Percentiles rank a stretch among this genome's conserved stretches.
Evolutionary conservation across 1,140 invertebrate species (phyloP).

Genomic region (Gryon sp.): DNA sequence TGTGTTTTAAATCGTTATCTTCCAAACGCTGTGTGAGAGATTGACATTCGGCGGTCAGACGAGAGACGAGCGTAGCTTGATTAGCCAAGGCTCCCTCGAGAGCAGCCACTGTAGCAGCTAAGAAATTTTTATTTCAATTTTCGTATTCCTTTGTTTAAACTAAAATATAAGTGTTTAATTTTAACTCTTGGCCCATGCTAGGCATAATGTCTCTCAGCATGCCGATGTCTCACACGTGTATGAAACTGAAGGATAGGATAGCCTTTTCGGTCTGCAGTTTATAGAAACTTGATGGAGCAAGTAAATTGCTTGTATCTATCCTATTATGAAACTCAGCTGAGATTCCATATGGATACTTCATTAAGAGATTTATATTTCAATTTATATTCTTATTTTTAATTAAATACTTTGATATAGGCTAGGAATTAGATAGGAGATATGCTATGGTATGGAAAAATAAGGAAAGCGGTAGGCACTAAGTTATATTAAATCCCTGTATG

Average conservation of each 20-base stretch:
- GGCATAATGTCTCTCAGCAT: constrained; percentile 73
- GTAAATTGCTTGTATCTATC: no score
- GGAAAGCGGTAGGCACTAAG: no score
- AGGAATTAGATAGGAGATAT: no score
- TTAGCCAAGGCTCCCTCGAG: constrained; percentile 91
- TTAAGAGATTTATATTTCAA: no score
- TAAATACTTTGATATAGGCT: no score
- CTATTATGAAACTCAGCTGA: no score
- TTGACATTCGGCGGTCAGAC: constrained; percentile 91
- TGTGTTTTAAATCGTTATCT: constrained; percentile 89
- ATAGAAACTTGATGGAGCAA: no score
- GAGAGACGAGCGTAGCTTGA: constrained; percentile 93
- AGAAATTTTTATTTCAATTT: constrained; percentile 79
- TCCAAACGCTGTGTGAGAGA: constrained; percentile 91
- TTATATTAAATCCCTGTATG: no score
- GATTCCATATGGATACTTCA: no score
- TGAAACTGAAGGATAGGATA: constrained; percentile 57
- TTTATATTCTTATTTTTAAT: no score
- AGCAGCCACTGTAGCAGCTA: constrained; percentile 90
- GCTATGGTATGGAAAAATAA: no score
- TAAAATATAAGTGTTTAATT: constrained; percentile 19
- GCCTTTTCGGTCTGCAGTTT: constrained; percentile 18
- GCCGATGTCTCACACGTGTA: constrained; percentile 79
- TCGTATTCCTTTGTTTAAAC: constrained; percentile 41
- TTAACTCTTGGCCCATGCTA: constrained; percentile 72